Percentiles rank a stretch among this genome's conserved stretches.
These are phyloP conservation scores for Chrysolina americana DNA, from an alignment of 2,888 invertebrate genomes.

Conservation along the genomic window DNA sequence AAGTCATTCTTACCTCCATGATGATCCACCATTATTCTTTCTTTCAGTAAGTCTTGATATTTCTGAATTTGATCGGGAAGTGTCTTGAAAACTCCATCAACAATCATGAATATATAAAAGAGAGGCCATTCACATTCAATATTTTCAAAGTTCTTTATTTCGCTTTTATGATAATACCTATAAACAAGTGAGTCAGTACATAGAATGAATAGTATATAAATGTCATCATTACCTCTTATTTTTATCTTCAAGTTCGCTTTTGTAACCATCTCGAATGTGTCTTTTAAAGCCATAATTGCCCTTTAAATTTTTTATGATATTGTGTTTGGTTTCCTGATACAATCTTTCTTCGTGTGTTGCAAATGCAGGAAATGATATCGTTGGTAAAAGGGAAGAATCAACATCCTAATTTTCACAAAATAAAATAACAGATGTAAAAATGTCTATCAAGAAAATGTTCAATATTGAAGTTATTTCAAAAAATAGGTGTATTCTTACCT, in stretches of 20 bases:
- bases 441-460: too few species aligned
- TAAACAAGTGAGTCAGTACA: slow-evolving; percentile 36
- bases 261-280: slow-evolving; percentile 95
- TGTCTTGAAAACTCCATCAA: slow-evolving; percentile 93
- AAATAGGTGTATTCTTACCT: slow-evolving; percentile 75
- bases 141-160: slow-evolving; percentile 95
- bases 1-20: slow-evolving; percentile 77
- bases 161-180: slow-evolving; percentile 89
- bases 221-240: slow-evolving; percentile 70
- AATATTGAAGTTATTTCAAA: not conserved
- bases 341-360: slow-evolving; percentile 95
- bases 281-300: slow-evolving; percentile 95
- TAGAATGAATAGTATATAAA: slow-evolving; percentile 7
- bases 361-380: slow-evolving; percentile 98
- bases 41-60: slow-evolving; percentile 88
- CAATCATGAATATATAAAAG: slow-evolving; percentile 95
- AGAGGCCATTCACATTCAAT: slow-evolving; percentile 99
- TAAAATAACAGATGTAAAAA: not conserved
- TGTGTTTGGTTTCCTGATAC: slow-evolving; percentile 89
- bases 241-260: slow-evolving; percentile 88
- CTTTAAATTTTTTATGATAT: slow-evolving; percentile 84
- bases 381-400: slow-evolving; percentile 92
- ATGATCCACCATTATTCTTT: slow-evolving; percentile 84
- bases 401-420: slow-evolving; percentile 81
- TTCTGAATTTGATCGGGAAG: slow-evolving; percentile 92